Conservation (phyloP, 2,888 invertebrate species). For the Gerris lacustris region DNA sequence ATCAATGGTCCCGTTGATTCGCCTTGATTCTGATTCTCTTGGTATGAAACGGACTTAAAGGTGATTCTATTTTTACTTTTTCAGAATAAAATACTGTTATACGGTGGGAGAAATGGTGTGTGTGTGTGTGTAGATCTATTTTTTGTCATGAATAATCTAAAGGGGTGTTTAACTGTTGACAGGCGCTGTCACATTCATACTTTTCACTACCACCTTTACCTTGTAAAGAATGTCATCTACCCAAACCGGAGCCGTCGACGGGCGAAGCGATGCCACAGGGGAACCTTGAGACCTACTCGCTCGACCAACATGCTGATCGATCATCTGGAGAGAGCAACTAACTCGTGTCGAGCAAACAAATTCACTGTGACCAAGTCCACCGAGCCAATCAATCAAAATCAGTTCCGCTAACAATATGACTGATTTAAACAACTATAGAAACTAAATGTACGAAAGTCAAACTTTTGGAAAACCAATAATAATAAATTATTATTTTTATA, state of each 20-base stretch:
- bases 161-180: constrained; percentile 33
- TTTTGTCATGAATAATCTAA: not conserved
- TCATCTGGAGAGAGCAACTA: not conserved
- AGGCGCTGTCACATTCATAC: constrained; percentile 63
- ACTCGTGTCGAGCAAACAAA: not conserved
- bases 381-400: too few relatives aligned
- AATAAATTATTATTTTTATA: too few relatives aligned
- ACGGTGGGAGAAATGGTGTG: not conserved
- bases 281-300: not conserved
- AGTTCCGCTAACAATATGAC: too few relatives aligned
- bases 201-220: constrained; percentile 57
- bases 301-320: not conserved
- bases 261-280: not conserved
- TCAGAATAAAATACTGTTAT: too few relatives aligned
- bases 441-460: too few relatives aligned
- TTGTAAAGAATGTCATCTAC: constrained; percentile 51
- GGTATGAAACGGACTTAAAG: too few relatives aligned
- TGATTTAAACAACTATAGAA: too few relatives aligned
- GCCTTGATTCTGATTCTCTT: too few relatives aligned
- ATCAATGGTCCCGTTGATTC: too few relatives aligned
- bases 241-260: constrained; percentile 42
- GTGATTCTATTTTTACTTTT: too few relatives aligned
- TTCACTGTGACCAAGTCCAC: too few relatives aligned
- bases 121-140: not conserved
- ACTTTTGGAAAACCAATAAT: too few relatives aligned